Evolutionary conservation across 2,888 invertebrate genomes (phyloP).

Genomic region (Meliscaeva auricollis): DNA sequence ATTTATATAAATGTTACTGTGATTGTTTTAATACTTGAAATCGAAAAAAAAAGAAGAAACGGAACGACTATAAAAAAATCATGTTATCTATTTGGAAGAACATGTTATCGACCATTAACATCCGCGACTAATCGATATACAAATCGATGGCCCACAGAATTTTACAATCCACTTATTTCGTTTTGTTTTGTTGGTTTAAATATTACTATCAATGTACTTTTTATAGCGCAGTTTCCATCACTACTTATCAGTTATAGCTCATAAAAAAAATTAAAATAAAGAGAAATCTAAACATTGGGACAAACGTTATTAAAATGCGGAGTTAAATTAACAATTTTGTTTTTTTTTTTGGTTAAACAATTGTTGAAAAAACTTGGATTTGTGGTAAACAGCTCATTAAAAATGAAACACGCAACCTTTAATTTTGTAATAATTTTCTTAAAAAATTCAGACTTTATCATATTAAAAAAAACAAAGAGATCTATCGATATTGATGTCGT

Average conservation of each 20-base stretch:
- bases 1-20: slow-evolving; percentile 43
- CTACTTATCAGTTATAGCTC: slow-evolving; percentile 62
- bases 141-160: slow-evolving; percentile 62
- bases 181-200: slow-evolving; percentile 7
- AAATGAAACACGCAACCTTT: no score
- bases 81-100: slow-evolving; percentile 39
- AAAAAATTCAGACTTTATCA: no score
- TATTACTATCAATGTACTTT: slow-evolving; percentile 51
- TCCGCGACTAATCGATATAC: slow-evolving; percentile 73
- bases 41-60: background rate
- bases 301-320: slow-evolving; percentile 6
- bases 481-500: no score
- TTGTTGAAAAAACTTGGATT: background rate
- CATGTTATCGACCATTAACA: slow-evolving; percentile 63
- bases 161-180: slow-evolving; percentile 36
- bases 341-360: background rate
- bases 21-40: slow-evolving; percentile 34
- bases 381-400: background rate
- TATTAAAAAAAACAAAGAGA: no score
- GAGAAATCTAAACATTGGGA: slow-evolving; percentile 29
- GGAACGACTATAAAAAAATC: slow-evolving; percentile 35
- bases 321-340: background rate
- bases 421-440: no score
- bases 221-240: slow-evolving; percentile 52
- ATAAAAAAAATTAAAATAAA: slow-evolving; percentile 30